Evolutionary conservation across 2,888 invertebrate species (phyloP).

Genomic region (Drosophila peninsularis): DNA sequence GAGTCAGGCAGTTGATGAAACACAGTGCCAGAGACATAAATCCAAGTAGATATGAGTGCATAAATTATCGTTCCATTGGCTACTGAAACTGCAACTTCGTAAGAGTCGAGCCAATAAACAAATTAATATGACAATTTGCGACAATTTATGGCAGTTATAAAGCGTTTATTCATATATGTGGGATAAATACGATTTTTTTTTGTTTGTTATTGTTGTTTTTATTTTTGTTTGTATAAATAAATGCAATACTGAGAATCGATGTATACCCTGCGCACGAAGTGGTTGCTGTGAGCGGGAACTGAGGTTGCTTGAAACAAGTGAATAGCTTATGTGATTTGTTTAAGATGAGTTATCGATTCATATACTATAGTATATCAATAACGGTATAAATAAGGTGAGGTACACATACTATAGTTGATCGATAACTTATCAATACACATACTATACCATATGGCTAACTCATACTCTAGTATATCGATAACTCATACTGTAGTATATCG

Average conservation of each 20-base stretch:
- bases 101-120: slow-evolving; percentile 37
- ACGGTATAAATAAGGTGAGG: too few relatives aligned
- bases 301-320: not conserved
- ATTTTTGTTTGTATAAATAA: slow-evolving; percentile 1
- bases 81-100: slow-evolving; percentile 20
- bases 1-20: slow-evolving; percentile 31
- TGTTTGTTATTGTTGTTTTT: not conserved
- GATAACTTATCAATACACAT: too few relatives aligned
- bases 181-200: slow-evolving; percentile 22
- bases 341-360: not conserved
- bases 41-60: slow-evolving; percentile 16
- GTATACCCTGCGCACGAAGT: not conserved
- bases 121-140: slow-evolving; percentile 55
- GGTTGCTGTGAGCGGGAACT: not conserved
- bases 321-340: too few relatives aligned
- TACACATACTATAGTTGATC: not conserved
- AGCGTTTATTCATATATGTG: slow-evolving; percentile 35
- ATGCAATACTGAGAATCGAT: slow-evolving; percentile 3
- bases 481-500: too few relatives aligned
- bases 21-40: slow-evolving; percentile 12
- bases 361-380: not conserved
- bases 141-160: slow-evolving; percentile 52
- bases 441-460: too few relatives aligned
- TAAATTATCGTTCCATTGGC: slow-evolving; percentile 32
- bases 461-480: too few relatives aligned